Conservation (phyloP, 2,888 invertebrate genomes). For the Rhamnusium bicolor region DNA sequence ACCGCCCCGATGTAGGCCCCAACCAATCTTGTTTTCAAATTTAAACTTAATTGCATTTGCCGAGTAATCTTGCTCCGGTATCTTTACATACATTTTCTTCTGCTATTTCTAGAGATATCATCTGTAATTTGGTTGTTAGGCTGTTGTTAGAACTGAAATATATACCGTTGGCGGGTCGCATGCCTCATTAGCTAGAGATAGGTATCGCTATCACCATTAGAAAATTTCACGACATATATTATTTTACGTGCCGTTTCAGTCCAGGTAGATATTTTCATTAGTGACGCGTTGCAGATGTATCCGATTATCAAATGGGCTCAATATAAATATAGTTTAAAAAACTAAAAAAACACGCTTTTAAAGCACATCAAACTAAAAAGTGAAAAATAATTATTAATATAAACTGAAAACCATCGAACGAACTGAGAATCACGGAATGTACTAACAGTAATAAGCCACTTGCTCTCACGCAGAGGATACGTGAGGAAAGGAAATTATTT, state of each 20-base stretch:
- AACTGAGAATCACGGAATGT: no score
- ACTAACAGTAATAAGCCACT: no score
- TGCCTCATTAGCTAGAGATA: conserved; percentile 3
- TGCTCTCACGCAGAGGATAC: no score
- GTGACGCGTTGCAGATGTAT: no score
- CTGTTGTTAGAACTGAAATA: conserved; percentile 13
- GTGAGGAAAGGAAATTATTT: no score
- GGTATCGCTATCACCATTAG: background rate
- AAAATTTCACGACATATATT: background rate
- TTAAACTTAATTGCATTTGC: conserved; percentile 33
- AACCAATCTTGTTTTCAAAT: conserved; percentile 35
- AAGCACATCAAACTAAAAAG: no score
- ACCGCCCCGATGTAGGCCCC: background rate
- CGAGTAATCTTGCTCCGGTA: conserved; percentile 16
- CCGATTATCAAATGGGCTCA: no score
- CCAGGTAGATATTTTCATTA: background rate
- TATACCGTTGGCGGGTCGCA: conserved; percentile 4
- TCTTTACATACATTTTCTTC: conserved; percentile 19
- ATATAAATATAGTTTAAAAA: no score
- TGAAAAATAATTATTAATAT: no score
- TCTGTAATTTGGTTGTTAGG: conserved; percentile 30
- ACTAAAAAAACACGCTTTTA: no score
- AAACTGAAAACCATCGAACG: no score
- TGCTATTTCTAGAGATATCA: conserved; percentile 19
- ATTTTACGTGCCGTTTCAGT: background rate